Conservation (phyloP, 2,113 vertebrate genomes). For the Cyanistes caeruleus region DNA sequence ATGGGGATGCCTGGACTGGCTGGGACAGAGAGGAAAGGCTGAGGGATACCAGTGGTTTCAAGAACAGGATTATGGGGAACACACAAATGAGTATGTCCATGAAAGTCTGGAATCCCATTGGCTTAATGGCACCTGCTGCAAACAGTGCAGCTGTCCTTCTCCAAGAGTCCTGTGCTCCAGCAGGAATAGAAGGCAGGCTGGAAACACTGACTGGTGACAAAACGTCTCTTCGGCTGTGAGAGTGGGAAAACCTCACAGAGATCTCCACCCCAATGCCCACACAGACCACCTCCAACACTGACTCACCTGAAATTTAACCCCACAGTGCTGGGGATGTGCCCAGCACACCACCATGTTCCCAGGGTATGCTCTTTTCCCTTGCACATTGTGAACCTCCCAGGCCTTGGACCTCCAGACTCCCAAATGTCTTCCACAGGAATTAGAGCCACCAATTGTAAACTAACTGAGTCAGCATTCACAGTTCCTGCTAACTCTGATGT, state of each 20-base stretch:
- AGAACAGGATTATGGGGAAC: background rate
- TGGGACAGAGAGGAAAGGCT: background rate
- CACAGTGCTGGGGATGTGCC: background rate
- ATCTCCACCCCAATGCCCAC: background rate
- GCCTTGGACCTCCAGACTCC: background rate
- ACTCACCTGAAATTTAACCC: background rate
- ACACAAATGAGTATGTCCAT: background rate
- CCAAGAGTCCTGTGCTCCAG: background rate
- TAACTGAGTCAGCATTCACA: background rate
- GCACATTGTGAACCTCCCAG: background rate
- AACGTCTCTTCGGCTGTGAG: background rate
- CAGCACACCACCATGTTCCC: background rate
- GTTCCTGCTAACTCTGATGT: background rate
- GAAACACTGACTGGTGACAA: background rate
- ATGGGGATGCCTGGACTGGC: background rate
- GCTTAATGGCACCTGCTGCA: constrained; percentile 21
- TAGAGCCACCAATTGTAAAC: background rate
- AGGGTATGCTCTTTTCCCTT: background rate
- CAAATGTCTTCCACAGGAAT: background rate
- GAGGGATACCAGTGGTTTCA: background rate
- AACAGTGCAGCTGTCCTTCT: background rate
- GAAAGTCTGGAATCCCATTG: background rate
- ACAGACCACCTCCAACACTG: background rate
- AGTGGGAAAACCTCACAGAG: background rate
- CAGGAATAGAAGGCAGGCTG: background rate